A percentile compares a stretch with the other conserved stretches of the same genome.
Evolutionary conservation across 2,888 invertebrate species (phyloP).

Genomic region (Gibbula magus): DNA sequence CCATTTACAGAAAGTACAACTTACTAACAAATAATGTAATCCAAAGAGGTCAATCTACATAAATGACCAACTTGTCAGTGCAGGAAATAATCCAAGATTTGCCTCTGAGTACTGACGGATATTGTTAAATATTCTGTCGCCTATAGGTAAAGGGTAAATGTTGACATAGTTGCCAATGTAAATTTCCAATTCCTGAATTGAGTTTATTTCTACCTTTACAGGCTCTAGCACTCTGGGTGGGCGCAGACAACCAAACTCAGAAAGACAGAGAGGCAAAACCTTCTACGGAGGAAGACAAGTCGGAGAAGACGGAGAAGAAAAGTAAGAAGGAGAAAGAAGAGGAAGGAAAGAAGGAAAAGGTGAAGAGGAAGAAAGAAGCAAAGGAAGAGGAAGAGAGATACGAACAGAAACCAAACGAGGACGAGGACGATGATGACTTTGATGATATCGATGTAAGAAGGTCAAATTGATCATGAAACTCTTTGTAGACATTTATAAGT

Average conservation of each 20-base stretch:
- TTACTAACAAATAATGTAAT: no score
- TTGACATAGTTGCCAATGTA: conserved; percentile 38
- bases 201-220: conserved; percentile 32
- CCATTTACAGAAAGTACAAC: no score
- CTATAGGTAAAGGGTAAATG: no score
- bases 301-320: conserved; percentile 6
- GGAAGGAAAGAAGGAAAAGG: conserved; percentile 24
- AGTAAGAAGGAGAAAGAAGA: conserved; percentile 4
- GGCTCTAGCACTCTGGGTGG: conserved; percentile 51
- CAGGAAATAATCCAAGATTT: no score
- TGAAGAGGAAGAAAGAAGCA: conserved; percentile 14
- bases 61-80: no score
- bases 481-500: no score
- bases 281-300: background rate
- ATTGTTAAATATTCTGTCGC: no score
- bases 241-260: background rate
- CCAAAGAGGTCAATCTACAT: no score
- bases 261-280: background rate
- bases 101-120: no score
- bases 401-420: conserved; percentile 23
- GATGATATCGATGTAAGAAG: background rate
- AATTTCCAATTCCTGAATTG: background rate
- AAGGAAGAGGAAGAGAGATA: conserved; percentile 25
- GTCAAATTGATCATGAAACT: no score
- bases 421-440: conserved; percentile 22